Evolutionary conservation across 2,888 invertebrate species (phyloP).

Genomic region (Rhagium mordax): DNA sequence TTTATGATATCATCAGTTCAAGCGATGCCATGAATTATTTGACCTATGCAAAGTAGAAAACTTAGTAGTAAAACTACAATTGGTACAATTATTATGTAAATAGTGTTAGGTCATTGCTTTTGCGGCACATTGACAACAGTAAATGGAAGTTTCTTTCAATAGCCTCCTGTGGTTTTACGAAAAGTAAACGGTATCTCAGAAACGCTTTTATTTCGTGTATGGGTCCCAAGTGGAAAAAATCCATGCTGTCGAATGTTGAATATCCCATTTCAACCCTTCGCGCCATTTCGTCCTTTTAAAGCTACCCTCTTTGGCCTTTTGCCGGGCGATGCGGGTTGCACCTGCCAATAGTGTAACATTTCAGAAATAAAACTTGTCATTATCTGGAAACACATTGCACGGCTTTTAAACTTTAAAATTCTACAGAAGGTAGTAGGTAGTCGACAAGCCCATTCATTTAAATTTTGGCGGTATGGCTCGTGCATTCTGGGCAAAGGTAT

Average conservation of each 20-base stretch:
- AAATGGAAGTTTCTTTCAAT: not conserved
- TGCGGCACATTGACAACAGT: not conserved
- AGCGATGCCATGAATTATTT: not conserved
- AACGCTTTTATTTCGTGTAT: not conserved
- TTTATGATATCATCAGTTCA: not conserved
- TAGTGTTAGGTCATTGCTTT: not conserved
- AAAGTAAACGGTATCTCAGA: not conserved
- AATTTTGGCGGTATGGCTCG: not conserved
- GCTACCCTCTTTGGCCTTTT: slow-evolving; percentile 31
- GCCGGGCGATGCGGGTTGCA: slow-evolving; percentile 37
- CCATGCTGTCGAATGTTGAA: slow-evolving; percentile 12
- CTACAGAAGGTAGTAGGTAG: slow-evolving; percentile 17
- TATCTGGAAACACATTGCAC: slow-evolving; percentile 22
- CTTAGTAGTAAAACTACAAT: not conserved
- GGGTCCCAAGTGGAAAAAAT: not conserved
- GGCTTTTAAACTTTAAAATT: slow-evolving; percentile 31
- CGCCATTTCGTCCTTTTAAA: slow-evolving; percentile 33
- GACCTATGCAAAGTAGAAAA: not conserved
- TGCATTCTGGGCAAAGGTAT: too few species aligned
- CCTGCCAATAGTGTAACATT: slow-evolving; percentile 35
- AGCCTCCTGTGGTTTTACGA: not conserved
- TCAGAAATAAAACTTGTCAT: slow-evolving; percentile 29
- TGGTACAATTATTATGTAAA: not conserved
- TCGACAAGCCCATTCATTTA: not conserved
- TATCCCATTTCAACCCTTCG: slow-evolving; percentile 23